Percentiles rank a stretch among this genome's conserved stretches.
These are phyloP conservation scores for Allygus modestus DNA, from an alignment of 2,888 invertebrate species.

Conservation along the genomic window DNA sequence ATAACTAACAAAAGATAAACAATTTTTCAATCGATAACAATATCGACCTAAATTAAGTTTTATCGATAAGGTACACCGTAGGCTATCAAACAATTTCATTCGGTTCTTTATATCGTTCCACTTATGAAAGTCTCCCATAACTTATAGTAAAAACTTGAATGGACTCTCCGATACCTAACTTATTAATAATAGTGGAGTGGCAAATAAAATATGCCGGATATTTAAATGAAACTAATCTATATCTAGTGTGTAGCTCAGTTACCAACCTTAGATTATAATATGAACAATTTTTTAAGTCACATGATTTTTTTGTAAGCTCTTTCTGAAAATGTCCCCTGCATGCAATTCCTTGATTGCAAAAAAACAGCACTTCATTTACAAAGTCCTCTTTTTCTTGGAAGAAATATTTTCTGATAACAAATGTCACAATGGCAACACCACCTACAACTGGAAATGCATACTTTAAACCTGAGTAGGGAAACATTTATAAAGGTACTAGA, in stretches of 20 bases:
- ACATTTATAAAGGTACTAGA: too few relatives aligned
- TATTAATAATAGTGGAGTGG: neutral
- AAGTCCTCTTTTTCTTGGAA: neutral
- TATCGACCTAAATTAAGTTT: too few relatives aligned
- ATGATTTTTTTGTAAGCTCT: neutral
- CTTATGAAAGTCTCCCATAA: too few relatives aligned
- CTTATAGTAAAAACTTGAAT: too few relatives aligned
- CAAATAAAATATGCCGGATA: neutral
- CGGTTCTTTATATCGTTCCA: too few relatives aligned
- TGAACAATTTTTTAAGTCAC: slow-evolving; percentile 19
- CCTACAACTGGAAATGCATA: neutral
- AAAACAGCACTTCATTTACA: slow-evolving; percentile 13
- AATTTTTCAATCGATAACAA: too few relatives aligned
- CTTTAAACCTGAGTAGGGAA: neutral
- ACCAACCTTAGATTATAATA: slow-evolving; percentile 28
- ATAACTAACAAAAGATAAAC: too few relatives aligned
- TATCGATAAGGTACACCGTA: too few relatives aligned
- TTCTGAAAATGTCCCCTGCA: slow-evolving; percentile 6
- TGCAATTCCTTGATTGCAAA: neutral
- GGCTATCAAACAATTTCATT: too few relatives aligned
- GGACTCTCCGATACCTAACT: neutral
- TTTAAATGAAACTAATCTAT: neutral
- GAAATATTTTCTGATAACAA: neutral
- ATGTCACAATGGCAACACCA: neutral
- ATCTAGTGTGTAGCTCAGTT: neutral